Percentiles rank a stretch among this genome's conserved stretches.
phyloP scores from a whole-genome alignment of 1,140 invertebrate genomes.

The Drosophila pseudoobscura region DNA sequence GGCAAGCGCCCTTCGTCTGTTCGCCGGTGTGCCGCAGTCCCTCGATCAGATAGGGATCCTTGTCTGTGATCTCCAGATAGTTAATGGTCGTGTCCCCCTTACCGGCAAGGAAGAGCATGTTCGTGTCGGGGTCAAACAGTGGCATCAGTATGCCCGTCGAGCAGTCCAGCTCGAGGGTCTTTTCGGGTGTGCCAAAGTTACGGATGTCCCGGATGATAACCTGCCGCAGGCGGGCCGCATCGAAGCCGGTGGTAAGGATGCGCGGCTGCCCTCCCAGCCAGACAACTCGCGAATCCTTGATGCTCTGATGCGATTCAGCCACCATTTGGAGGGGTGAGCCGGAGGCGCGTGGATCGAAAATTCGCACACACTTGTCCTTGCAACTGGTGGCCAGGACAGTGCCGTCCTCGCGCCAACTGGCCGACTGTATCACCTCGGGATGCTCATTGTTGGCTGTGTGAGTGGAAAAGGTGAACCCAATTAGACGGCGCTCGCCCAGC shows the following conservation, averaged over 20 bases:
- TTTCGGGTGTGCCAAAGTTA: conserved; percentile 90
- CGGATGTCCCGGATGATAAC: conserved; percentile 94
- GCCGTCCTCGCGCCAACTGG: conserved; percentile 93
- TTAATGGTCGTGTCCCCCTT: conserved; percentile 95
- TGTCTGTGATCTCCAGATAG: conserved; percentile 93
- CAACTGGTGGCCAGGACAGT: conserved; percentile 89
- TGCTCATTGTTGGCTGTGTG: conserved; percentile 90
- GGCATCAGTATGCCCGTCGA: conserved; percentile 96
- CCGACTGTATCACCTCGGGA: conserved; percentile 92
- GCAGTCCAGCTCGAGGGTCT: conserved; percentile 91
- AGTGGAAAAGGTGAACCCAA: conserved; percentile 7
- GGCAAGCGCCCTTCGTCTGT: conserved; percentile 95
- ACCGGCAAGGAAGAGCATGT: conserved; percentile 96
- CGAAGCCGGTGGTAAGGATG: conserved; percentile 92
- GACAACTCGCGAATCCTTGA: conserved; percentile 94
- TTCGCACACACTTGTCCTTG: conserved; percentile 92
- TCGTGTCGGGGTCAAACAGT: conserved; percentile 94
- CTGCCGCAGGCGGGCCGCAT: conserved; percentile 91
- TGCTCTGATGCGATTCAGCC: conserved; percentile 91
- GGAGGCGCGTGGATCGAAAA: conserved; percentile 90
- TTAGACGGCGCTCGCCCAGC: not conserved
- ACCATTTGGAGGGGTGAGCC: conserved; percentile 86
- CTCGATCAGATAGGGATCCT: conserved; percentile 93
- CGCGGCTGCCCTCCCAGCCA: conserved; percentile 93
- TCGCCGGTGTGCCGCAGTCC: conserved; percentile 87